Base-by-base conservation (phyloP, 2,888 invertebrate species). In the Orthosia gothica region DNA sequence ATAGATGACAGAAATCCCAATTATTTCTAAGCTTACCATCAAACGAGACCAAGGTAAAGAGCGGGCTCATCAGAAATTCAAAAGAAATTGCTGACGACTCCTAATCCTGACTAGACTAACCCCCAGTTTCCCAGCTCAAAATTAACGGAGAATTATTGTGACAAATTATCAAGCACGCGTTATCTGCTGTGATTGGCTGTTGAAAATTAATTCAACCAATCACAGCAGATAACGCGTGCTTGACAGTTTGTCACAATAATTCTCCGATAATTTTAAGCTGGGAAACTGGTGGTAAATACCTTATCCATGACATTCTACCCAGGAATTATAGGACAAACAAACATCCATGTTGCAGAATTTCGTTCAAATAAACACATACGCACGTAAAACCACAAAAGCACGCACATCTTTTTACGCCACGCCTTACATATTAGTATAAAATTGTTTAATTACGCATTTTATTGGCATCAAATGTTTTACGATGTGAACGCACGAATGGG, bases 391-490 rank as follows among this genome's bases (percentile, higher is more conserved):
- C 52, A 54, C 23, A 68, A 61, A 79, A 26, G 52, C 26, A 70
- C 64, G 59, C 58, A 74, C 61, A 16, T 70, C 55, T 62, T 71
- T 59, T 52, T 40, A 76, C 61, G 45, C 72, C 47, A 68, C 61
- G 49, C 61, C 50, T 70, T 54, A 64, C 75, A 26, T 47, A 73
- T 62, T 70, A 40, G 40, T 71, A 64, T 26, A 72, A 77, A 64
- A 73, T 47, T 66, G 16, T 72, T 71, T 76, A 78, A 83, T 76
- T 78, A 73, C 63, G 81, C 32, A 70, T 80, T 84, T 80, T 61
- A 80, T 77, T 59, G 59, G 75, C 74, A 76, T 82, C 69, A 78
- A 74, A 82, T 58, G 62, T 84, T 80, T 84, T 52, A 84, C 75
- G 73, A 73, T 62, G 47, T 45, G 64, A 74, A 70, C 68, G 55